Evolutionary conservation across 2,797 vertebrate genomes (phyloP).

Genomic region (Garrulus glandarius): DNA sequence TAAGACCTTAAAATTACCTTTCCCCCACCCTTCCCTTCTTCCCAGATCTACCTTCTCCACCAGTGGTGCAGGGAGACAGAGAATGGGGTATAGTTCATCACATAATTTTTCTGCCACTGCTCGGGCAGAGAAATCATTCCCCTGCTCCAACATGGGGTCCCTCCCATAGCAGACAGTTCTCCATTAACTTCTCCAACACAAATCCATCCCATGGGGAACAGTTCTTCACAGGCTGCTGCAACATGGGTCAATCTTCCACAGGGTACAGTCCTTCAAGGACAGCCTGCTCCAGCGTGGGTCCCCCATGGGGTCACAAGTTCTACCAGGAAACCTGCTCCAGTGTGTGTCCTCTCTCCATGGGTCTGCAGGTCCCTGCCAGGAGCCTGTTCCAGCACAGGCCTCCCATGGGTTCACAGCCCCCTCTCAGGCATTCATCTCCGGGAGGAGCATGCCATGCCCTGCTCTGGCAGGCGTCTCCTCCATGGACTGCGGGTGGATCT

Average conservation of each 20-base stretch:
- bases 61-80: not conserved
- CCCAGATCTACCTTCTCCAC: not conserved
- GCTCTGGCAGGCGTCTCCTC: accelerated
- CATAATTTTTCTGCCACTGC: not conserved
- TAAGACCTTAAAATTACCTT: not conserved
- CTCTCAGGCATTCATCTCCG: not conserved
- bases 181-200: not conserved
- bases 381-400: accelerated
- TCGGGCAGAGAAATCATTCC: not conserved
- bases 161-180: not conserved
- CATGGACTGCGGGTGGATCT: not conserved
- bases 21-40: not conserved
- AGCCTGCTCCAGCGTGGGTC: accelerated
- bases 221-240: not conserved
- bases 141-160: not conserved
- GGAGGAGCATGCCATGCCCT: not conserved
- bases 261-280: not conserved
- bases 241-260: accelerated
- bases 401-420: accelerated
- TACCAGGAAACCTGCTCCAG: accelerated
- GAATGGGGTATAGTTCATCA: not conserved
- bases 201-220: not conserved
- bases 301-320: accelerated
- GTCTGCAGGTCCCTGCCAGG: accelerated
- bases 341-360: not conserved